A percentile compares a stretch with the other conserved stretches of the same genome.
Evolutionary conservation across 2,113 vertebrate species (phyloP).

Genomic region (Cervus canadensis): DNA sequence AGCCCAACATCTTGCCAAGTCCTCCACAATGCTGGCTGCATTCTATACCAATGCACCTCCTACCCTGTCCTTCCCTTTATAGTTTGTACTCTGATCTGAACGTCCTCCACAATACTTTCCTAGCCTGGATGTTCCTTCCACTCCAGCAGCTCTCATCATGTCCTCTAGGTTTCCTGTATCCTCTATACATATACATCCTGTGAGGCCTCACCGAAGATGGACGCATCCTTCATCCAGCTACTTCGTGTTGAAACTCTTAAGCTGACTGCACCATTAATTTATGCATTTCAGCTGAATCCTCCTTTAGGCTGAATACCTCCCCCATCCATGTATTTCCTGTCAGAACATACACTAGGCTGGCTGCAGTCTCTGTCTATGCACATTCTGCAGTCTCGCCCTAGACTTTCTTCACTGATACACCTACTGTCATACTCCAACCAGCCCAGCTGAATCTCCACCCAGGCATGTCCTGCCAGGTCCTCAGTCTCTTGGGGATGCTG

Average conservation of each 20-base stretch:
- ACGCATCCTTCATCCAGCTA: background rate
- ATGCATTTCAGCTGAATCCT: background rate
- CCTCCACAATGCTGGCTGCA: background rate
- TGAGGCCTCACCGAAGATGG: background rate
- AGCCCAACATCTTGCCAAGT: background rate
- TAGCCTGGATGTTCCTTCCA: background rate
- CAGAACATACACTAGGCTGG: background rate
- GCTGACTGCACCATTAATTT: background rate
- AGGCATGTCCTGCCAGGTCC: background rate
- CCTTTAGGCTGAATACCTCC: background rate
- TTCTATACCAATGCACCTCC: background rate
- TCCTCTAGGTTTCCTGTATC: background rate
- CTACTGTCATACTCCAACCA: background rate
- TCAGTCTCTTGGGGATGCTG: background rate
- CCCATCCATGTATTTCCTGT: background rate
- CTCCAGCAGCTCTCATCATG: background rate
- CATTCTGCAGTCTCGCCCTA: background rate
- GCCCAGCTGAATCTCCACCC: background rate
- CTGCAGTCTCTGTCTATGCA: background rate
- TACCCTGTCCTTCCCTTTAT: background rate
- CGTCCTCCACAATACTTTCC: background rate
- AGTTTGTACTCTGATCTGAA: background rate
- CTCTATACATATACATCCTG: background rate
- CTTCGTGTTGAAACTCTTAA: background rate
- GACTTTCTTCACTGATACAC: background rate